Evolutionary conservation across 2,797 vertebrate genomes (phyloP), one percentile per base, ranked within the genome.

Genomic region (Diceros bicornis): DNA sequence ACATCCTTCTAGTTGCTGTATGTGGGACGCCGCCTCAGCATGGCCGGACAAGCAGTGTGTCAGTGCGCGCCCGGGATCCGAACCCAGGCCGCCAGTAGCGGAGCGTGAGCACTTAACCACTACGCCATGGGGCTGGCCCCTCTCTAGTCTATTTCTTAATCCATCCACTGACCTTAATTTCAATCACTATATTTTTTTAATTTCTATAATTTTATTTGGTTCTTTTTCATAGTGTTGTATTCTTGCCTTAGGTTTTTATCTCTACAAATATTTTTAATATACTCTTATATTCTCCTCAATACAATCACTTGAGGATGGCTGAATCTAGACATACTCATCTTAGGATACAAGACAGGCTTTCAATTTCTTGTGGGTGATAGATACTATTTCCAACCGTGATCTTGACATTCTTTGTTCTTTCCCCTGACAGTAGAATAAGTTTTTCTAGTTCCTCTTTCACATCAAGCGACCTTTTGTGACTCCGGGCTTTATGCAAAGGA

Each of bases 161-260:
- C 20, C 3, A 82, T 62, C 13, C 47, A 92, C 5, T 88, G 25
- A 94, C 55, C 32, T 96, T 71, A 90, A 90, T 83, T 94, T 89
- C 18, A 92, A n/a, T 55, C 29, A 90, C 9, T 90, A 6, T 21
- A 72, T 41, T 29, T 66, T 91, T 88, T 89, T 85, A 0, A 88
- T 68, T 57, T 93, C 37, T 74, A 52, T 17, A 71, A 87, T 20
- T 89, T 29, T 47, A 74, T 34, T 50, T 62, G 52, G 7, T 87
- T 66, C 11, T 88, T 81, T 77, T 84, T 55, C 23, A 81, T 9
- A 91, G 4, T 68, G 47, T 59, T 91, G 23, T 37, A 79, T 89
- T 47, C 86, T 89, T 71, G 41, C 10, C 50, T 55, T 68, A 62
- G n/a, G 18, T 88, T 75, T 50, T 93, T 92, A 81, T 47, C 55